phyloP scores from a whole-genome alignment of 2,888 invertebrate species.

The Mythimna albipuncta region DNA sequence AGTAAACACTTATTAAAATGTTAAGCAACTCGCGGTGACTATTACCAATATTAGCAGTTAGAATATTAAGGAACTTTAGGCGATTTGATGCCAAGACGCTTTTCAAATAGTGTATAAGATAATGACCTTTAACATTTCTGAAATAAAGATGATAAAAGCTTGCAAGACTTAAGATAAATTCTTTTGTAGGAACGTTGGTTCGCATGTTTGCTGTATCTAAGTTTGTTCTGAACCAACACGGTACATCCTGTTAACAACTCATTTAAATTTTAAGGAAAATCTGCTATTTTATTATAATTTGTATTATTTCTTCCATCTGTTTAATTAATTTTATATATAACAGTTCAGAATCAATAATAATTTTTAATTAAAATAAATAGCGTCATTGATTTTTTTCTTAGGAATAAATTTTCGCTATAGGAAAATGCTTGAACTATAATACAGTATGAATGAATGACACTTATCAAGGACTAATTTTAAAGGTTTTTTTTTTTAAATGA shows the following conservation, averaged over 20 bases:
- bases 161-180: conserved; percentile 6
- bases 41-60: conserved; percentile 41
- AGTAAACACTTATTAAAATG: conserved; percentile 35
- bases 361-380: background rate
- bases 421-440: conserved; percentile 11
- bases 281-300: conserved; percentile 9
- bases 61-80: conserved; percentile 20
- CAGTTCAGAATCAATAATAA: background rate
- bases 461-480: background rate
- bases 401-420: conserved; percentile 17
- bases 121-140: conserved; percentile 30
- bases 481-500: background rate
- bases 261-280: conserved; percentile 65
- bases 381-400: background rate
- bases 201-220: conserved; percentile 51
- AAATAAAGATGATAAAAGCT: conserved; percentile 33
- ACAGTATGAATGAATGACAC: conserved; percentile 8
- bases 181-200: conserved; percentile 32
- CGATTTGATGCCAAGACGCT: conserved; percentile 7
- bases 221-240: conserved; percentile 57
- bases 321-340: background rate
- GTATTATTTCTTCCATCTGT: background rate
- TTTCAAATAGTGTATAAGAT: conserved; percentile 10
- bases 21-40: conserved; percentile 15
- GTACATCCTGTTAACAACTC: conserved; percentile 79